Evolutionary conservation across 2,113 vertebrate genomes (phyloP).

Genomic region (Donacobius atricapilla): DNA sequence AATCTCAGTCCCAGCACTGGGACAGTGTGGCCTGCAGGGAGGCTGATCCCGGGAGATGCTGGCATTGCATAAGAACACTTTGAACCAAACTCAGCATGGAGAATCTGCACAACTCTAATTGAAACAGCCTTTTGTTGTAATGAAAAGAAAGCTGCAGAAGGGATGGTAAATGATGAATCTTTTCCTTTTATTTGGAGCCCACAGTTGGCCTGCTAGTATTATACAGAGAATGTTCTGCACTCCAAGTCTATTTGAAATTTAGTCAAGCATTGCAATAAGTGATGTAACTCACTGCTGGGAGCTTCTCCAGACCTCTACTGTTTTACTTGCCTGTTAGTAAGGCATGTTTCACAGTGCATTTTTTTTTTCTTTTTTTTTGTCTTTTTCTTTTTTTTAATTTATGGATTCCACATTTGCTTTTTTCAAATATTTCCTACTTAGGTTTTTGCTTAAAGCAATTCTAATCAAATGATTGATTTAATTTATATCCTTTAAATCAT

Average conservation of each 20-base stretch:
- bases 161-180: constrained; percentile 6
- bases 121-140: constrained; percentile 16
- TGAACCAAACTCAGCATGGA: background rate
- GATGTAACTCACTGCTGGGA: background rate
- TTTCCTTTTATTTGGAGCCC: constrained; percentile 33
- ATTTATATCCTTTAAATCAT: constrained; percentile 22
- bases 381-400: background rate
- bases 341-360: background rate
- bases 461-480: constrained; percentile 22
- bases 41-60: background rate
- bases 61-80: constrained; percentile 1
- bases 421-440: background rate
- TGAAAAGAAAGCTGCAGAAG: constrained; percentile 24
- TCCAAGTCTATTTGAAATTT: background rate
- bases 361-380: no score
- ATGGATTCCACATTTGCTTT: background rate
- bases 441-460: background rate
- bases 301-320: constrained; percentile 21
- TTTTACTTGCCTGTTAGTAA: constrained; percentile 26
- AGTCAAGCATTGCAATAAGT: constrained; percentile 4
- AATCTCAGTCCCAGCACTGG: background rate
- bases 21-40: background rate
- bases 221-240: background rate
- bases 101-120: background rate
- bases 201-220: background rate